Evolutionary conservation across 1,140 invertebrate species (phyloP).

Genomic region (Hirudo medicinalis): DNA sequence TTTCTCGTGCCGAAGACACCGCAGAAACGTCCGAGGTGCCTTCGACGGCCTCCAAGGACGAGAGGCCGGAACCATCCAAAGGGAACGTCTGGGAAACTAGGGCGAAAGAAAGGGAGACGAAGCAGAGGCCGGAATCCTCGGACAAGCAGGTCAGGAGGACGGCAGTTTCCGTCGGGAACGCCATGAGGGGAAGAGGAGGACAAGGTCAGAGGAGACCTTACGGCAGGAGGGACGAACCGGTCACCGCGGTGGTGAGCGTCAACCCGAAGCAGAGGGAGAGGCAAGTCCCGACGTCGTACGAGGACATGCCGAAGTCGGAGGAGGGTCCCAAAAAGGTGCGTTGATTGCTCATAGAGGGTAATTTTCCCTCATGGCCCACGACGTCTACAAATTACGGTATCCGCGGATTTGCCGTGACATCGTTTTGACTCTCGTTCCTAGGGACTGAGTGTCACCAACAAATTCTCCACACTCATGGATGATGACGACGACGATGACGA

Average conservation of each 20-base stretch:
- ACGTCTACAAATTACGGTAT: no score
- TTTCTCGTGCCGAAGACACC: neutral
- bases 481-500: conserved; percentile 6
- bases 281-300: conserved; percentile 29
- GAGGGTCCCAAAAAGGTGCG: conserved; percentile 17
- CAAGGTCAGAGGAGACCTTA: neutral
- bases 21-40: neutral
- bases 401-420: neutral
- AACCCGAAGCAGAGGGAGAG: conserved; percentile 14
- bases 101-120: conserved; percentile 4
- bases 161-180: neutral
- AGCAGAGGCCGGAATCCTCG: neutral
- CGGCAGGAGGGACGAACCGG: neutral
- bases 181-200: neutral
- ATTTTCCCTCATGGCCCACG: no score
- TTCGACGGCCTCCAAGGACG: neutral
- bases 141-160: neutral
- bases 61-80: conserved; percentile 22
- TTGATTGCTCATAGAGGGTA: no score
- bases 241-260: neutral
- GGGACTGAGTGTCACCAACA: conserved; percentile 10
- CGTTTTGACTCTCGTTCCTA: neutral
- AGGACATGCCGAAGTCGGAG: conserved; percentile 34
- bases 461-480: conserved; percentile 8
- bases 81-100: conserved; percentile 24